phyloP scores from a whole-genome alignment of 2,113 vertebrate genomes.

The Cottus gobio region DNA sequence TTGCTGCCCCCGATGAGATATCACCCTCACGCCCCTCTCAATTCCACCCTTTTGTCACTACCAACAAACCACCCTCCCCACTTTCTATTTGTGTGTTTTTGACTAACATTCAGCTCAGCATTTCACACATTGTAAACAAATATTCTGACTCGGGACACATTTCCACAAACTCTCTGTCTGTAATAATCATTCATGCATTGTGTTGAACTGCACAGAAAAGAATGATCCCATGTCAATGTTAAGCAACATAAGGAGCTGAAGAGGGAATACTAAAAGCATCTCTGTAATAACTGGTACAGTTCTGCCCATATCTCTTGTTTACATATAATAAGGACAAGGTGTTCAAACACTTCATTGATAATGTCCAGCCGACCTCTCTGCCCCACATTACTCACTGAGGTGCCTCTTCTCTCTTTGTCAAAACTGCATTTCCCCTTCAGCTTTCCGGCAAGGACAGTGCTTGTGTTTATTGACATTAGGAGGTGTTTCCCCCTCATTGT shows the following conservation, averaged over 20 bases:
- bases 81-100: conserved; percentile 11
- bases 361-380: conserved; percentile 21
- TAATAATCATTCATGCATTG: conserved; percentile 38
- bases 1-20: conserved; percentile 50
- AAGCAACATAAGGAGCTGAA: conserved; percentile 2
- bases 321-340: conserved; percentile 30
- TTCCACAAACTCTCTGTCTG: conserved; percentile 19
- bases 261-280: conserved; percentile 20
- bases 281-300: background rate
- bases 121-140: conserved; percentile 39
- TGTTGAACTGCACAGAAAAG: conserved; percentile 23
- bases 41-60: conserved; percentile 42
- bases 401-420: conserved; percentile 3
- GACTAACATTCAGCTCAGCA: conserved; percentile 34
- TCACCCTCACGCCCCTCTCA: conserved; percentile 34
- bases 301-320: conserved; percentile 19
- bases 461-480: background rate
- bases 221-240: conserved; percentile 3
- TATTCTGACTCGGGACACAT: conserved; percentile 32
- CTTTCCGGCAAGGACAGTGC: background rate
- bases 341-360: conserved; percentile 13
- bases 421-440: background rate
- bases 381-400: conserved; percentile 9
- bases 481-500: background rate
- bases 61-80: conserved; percentile 29